phyloP scores from a whole-genome alignment of 2,888 invertebrate genomes.

The Seladonia tumulorum region DNA sequence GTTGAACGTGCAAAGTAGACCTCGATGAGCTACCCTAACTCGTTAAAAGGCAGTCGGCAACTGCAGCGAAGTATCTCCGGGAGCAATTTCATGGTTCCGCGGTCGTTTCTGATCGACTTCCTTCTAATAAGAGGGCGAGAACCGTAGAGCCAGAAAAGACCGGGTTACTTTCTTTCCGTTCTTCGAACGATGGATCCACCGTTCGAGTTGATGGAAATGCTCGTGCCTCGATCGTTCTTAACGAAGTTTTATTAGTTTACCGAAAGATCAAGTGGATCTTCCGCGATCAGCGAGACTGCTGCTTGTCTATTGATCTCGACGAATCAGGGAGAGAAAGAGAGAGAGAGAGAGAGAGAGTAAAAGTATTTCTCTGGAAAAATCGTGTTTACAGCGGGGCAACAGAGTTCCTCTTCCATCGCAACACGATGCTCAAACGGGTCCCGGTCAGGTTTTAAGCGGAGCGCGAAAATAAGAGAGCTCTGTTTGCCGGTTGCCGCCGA shows the following conservation, averaged over 20 bases:
- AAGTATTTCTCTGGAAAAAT: slow-evolving; percentile 13
- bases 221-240: slow-evolving; percentile 62
- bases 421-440: background rate
- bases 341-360: background rate
- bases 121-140: slow-evolving; percentile 8
- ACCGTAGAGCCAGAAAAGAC: slow-evolving; percentile 1
- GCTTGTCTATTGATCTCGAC: slow-evolving; percentile 41
- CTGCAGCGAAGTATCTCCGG: background rate
- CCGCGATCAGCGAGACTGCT: slow-evolving; percentile 29
- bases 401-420: background rate
- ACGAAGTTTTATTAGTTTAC: slow-evolving; percentile 79
- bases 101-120: slow-evolving; percentile 9
- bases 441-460: background rate
- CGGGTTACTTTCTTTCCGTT: slow-evolving; percentile 8
- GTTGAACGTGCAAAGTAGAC: background rate
- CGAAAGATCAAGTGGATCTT: slow-evolving; percentile 74
- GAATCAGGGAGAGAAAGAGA: background rate
- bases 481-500: slow-evolving; percentile 43
- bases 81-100: slow-evolving; percentile 1
- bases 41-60: slow-evolving; percentile 10
- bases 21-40: background rate
- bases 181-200: background rate
- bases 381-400: slow-evolving; percentile 57
- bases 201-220: slow-evolving; percentile 46
- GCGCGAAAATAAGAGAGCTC: slow-evolving; percentile 32